Evolutionary conservation across 64 coral and sea anemone genomes (phyloP), one percentile per base, ranked within the genome.

Genomic region (Montipora cactus): DNA sequence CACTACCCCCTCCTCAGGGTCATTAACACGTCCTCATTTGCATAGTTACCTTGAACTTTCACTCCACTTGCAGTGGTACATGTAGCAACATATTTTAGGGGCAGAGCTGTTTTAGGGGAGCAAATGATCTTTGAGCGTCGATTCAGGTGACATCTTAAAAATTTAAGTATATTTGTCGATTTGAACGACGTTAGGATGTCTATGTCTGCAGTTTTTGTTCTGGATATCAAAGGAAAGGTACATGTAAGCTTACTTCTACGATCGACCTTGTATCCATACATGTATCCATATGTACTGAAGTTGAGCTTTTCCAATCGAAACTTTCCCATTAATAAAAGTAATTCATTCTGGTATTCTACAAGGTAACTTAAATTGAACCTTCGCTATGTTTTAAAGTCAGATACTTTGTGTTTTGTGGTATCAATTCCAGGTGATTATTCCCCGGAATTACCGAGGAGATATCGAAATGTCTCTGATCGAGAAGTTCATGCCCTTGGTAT

Each of bases 181-280:
- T 71, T 7, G 71, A 86, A 22, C 44, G 71, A 23, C 25, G 55
- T 59, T n/a, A 92, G 68, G 46, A 99, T 99, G 95, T 95, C 98
- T 0, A 99, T 95, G 95, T 99, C 98, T 13, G 98, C 95, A 4
- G 89, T 99, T 4, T 99, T 87, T 82, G 80, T 99, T 14, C 91
- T 99, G 47, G 98, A 99, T 45, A 88, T 99, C 5, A 99, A 99
- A 78, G 98, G 98, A 64, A 99, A 99, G 95, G 98, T n/a, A n/a
- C n/a, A n/a, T n/a, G n/a, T 99, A 84, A 48, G 79, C 2, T 78
- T 48, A 4, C 52, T 12, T 46, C 12, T 16, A 13, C 6, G 7
- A 4, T 69, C 12, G 22, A 74, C 7, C 53, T 52, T 19, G 16
- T 58, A 57, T 28, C 15, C 55, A 7, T 71, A 5, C 8, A 37